Evolutionary conservation across 2,113 vertebrate genomes (phyloP), one percentile per base, ranked within the genome.

Genomic region (Passer domesticus): DNA sequence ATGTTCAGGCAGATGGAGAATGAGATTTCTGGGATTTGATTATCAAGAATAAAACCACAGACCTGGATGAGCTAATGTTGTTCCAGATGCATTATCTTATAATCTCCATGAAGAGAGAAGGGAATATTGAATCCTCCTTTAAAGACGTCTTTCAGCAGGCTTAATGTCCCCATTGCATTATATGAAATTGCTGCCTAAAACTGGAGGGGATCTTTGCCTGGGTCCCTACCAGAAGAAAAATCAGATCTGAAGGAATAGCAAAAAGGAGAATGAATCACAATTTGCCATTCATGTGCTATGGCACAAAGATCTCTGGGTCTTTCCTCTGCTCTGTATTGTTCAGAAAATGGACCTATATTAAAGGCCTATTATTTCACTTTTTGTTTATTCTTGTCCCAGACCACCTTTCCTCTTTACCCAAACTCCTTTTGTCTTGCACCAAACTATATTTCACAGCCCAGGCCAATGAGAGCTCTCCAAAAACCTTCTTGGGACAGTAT

Each of bases 31-130:
- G 89, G 89, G 95, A 96, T 98, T 95, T 96, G 96, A 97, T 96
- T 96, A 96, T 97, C 94, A 97, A 95, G 96, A 95, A 89, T 84
- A 84, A 96, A 96, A 94, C 90, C 96, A 76, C 97, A 97, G 96
- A 97, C 97, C 95, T 96, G 91, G 91, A 95, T 97, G 97, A 97
- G 96, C 75, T 97, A 95, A 83, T 97, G 94, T 97, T 97, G 89
- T 97, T 97, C 91, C 97, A 98, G 97, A 97, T 96, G 97, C 73
- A 64, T 96, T 97, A 96, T 97, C 97, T 97, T 91, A 70, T 95
- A 92, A 97, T 97, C 97, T 97, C 84, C 86, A 95, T 94, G 96
- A 98, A 97, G 73, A 94, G 43, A 39, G 53, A 62, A 92, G 84
- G 81, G 72, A 94, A 72, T 92, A 91, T 6, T 66, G 94, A 94